Percentiles rank a stretch among this genome's conserved stretches.
phyloP scores from a whole-genome alignment of 2,113 vertebrate genomes.

The Phylloscopus trochiloides region DNA sequence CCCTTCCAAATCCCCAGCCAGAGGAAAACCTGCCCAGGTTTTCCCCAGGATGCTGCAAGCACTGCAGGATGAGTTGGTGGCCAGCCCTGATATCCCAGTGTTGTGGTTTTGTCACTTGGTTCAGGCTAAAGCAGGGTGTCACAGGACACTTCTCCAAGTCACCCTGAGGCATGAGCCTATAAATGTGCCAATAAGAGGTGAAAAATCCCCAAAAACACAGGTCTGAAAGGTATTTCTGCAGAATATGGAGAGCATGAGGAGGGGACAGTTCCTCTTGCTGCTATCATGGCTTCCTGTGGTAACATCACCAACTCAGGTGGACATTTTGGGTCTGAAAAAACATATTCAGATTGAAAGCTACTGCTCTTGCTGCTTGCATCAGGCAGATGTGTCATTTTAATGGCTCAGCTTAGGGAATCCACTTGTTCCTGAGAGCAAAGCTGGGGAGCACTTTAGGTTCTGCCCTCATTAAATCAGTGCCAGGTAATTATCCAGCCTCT shows the following conservation, averaged over 20 bases:
- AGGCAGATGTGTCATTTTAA: background rate
- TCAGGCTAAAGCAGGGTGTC: background rate
- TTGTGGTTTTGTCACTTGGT: background rate
- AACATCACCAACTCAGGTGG: background rate
- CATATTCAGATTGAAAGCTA: background rate
- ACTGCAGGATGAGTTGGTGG: background rate
- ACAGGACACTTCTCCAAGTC: background rate
- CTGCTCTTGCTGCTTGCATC: background rate
- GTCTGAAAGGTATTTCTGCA: background rate
- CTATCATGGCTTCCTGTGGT: rapidly evolving
- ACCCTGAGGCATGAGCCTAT: background rate
- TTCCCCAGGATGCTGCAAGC: background rate
- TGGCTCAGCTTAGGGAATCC: background rate
- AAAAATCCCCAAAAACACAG: background rate
- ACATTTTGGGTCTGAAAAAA: background rate
- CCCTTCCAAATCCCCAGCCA: background rate
- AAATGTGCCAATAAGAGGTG: background rate
- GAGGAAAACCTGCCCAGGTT: background rate
- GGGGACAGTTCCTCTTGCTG: background rate
- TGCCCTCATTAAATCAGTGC: background rate
- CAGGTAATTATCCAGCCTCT: rapidly evolving
- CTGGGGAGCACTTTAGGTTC: background rate
- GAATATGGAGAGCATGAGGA: too few species aligned
- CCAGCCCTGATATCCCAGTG: background rate
- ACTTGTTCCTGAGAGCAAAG: background rate